A percentile compares a stretch with the other conserved stretches of the same genome.
These are phyloP conservation scores for Hyles euphorbiae DNA, from an alignment of 1,140 invertebrate species.

Conservation along the genomic window DNA sequence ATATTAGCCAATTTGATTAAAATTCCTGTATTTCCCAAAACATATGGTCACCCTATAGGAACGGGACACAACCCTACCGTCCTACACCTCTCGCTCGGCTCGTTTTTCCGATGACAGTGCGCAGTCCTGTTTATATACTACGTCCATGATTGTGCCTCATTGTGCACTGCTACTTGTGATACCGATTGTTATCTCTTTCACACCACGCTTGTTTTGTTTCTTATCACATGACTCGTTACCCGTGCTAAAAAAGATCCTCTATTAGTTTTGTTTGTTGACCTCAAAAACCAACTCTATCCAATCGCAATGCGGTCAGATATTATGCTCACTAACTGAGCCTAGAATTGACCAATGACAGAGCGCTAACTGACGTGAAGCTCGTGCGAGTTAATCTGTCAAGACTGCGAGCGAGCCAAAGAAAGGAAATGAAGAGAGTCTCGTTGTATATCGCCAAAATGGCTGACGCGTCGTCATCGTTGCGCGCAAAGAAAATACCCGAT, in stretches of 20 bases:
- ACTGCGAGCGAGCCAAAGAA: conserved; percentile 10
- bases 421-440: conserved; percentile 58
- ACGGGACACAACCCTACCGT: no score
- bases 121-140: no score
- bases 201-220: conserved; percentile 31
- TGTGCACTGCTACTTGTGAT: background rate
- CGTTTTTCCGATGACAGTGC: no score
- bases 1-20: no score
- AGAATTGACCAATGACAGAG: conserved; percentile 27
- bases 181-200: conserved; percentile 33
- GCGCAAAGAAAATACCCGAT: conserved; percentile 69
- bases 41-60: no score
- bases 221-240: conserved; percentile 34
- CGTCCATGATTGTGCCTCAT: no score
- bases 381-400: conserved; percentile 43
- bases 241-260: conserved; percentile 19
- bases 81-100: no score
- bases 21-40: no score
- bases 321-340: conserved; percentile 18
- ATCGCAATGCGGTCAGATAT: conserved; percentile 12
- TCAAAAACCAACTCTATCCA: conserved; percentile 13
- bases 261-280: conserved; percentile 4
- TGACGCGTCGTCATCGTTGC: conserved; percentile 65
- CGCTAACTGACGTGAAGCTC: conserved; percentile 37
- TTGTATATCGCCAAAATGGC: conserved; percentile 75